These are phyloP conservation scores for Pinctada fucata DNA, from an alignment of 2,888 invertebrate genomes.

Conservation along the genomic window DNA sequence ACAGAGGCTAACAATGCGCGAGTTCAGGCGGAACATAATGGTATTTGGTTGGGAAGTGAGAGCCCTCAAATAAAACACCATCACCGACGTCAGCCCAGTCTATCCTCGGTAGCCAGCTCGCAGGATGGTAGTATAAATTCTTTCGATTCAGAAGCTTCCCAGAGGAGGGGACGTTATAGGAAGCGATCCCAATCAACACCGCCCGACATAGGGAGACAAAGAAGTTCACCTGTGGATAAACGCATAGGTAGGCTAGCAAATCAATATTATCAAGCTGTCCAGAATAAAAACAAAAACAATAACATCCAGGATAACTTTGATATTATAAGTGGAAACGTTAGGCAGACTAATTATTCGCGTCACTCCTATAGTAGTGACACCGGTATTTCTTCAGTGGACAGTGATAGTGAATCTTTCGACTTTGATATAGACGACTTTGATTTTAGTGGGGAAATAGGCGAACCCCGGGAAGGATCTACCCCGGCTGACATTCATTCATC, in stretches of 20 bases:
- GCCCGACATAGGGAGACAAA: conserved; percentile 47
- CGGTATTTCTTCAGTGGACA: conserved; percentile 27
- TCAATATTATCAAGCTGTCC: conserved; percentile 38
- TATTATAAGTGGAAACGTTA: not conserved
- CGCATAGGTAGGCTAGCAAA: conserved; percentile 39
- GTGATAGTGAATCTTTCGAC: conserved; percentile 19
- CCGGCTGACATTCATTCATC: conserved; percentile 30
- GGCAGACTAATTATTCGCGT: conserved; percentile 1
- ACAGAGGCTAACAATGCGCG: conserved; percentile 47
- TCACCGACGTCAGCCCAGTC: conserved; percentile 44
- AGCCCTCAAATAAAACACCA: conserved; percentile 5
- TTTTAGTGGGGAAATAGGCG: conserved; percentile 1
- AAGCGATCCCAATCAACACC: conserved; percentile 58
- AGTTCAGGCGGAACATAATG: conserved; percentile 29
- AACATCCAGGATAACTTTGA: not conserved
- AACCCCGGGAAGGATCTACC: conserved; percentile 26
- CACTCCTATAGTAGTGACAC: conserved; percentile 25
- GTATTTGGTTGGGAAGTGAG: conserved; percentile 39
- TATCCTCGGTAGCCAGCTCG: conserved; percentile 43
- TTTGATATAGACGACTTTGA: conserved; percentile 26
- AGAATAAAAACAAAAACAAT: conserved; percentile 28
- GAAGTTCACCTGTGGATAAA: conserved; percentile 43
- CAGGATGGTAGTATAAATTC: conserved; percentile 33
- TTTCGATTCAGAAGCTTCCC: conserved; percentile 13
- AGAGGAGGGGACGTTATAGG: conserved; percentile 47